These are phyloP conservation scores for Varecia variegata DNA, from an alignment of 2,797 vertebrate genomes.

Conservation along the genomic window DNA sequence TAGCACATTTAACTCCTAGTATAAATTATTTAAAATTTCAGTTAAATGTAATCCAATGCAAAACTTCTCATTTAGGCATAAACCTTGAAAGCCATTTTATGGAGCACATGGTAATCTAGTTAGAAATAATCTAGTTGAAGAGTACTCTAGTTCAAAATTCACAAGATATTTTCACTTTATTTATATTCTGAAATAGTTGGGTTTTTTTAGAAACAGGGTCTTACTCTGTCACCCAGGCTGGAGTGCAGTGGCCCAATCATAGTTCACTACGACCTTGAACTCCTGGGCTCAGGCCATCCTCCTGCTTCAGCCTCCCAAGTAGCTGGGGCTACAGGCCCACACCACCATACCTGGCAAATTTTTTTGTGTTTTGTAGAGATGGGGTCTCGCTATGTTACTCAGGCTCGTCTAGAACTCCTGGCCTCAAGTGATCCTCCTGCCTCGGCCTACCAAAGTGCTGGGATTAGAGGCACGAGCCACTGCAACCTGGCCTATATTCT, in stretches of 20 bases:
- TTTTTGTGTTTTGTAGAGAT: not conserved
- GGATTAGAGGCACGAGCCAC: not conserved
- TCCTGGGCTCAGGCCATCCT: not conserved
- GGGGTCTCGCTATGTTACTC: not conserved
- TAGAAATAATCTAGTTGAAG: not conserved
- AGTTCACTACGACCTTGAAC: not conserved
- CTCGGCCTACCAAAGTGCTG: not conserved
- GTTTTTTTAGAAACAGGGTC: not conserved
- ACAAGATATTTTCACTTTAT: not conserved
- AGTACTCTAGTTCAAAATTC: not conserved
- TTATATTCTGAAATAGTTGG: not conserved
- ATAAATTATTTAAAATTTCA: conserved; percentile 3
- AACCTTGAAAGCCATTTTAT: conserved; percentile 4
- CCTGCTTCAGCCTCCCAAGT: not conserved
- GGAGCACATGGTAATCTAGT: not conserved
- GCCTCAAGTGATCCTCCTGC: not conserved
- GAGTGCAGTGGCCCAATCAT: not conserved
- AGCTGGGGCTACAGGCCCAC: not conserved
- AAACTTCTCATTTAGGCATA: conserved; percentile 17
- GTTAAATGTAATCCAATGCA: not conserved
- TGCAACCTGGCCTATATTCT: not conserved
- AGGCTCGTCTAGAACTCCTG: not conserved
- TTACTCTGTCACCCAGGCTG: not conserved
- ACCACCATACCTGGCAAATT: not conserved
- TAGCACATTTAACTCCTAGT: not conserved